Evolutionary conservation across 2,888 invertebrate genomes (phyloP).

Genomic region (Drosophila robusta): DNA sequence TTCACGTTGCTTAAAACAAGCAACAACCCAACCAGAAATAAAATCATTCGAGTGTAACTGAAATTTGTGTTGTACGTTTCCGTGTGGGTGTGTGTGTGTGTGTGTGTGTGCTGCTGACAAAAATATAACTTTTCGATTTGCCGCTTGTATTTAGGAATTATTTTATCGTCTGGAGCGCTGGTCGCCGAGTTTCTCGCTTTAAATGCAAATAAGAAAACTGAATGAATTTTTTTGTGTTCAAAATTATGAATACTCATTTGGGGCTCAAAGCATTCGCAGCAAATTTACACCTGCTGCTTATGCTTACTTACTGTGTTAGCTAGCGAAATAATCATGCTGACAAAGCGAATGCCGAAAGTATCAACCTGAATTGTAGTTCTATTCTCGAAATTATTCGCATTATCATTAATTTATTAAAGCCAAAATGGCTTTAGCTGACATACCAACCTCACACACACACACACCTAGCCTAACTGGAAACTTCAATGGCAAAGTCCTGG

Average conservation of each 20-base stretch:
- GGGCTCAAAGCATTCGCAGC: background rate
- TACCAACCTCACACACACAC: slow-evolving; percentile 39
- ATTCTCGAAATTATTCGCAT: slow-evolving; percentile 46
- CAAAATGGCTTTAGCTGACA: slow-evolving; percentile 46
- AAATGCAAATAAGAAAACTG: slow-evolving; percentile 40
- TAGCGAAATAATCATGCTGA: slow-evolving; percentile 13
- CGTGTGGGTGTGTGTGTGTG: slow-evolving; percentile 18
- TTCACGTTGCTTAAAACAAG: slow-evolving; percentile 52
- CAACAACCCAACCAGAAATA: slow-evolving; percentile 62
- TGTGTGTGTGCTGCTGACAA: slow-evolving; percentile 32
- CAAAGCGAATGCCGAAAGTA: slow-evolving; percentile 14
- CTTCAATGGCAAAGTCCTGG: slow-evolving; percentile 51
- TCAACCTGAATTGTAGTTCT: slow-evolving; percentile 31
- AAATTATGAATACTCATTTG: slow-evolving; percentile 19
- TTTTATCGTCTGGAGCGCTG: slow-evolving; percentile 22
- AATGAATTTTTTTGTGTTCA: slow-evolving; percentile 15
- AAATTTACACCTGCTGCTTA: slow-evolving; percentile 20
- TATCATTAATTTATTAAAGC: slow-evolving; percentile 76
- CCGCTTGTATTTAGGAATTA: slow-evolving; percentile 54
- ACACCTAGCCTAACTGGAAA: slow-evolving; percentile 30
- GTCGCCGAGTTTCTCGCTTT: slow-evolving; percentile 27
- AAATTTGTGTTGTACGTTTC: slow-evolving; percentile 34
- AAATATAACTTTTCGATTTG: slow-evolving; percentile 68
- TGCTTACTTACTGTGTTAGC: slow-evolving; percentile 10
- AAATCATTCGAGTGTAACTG: slow-evolving; percentile 71